Base-by-base conservation (phyloP, 2,888 invertebrate genomes). In the Ennomos erosarius region DNA sequence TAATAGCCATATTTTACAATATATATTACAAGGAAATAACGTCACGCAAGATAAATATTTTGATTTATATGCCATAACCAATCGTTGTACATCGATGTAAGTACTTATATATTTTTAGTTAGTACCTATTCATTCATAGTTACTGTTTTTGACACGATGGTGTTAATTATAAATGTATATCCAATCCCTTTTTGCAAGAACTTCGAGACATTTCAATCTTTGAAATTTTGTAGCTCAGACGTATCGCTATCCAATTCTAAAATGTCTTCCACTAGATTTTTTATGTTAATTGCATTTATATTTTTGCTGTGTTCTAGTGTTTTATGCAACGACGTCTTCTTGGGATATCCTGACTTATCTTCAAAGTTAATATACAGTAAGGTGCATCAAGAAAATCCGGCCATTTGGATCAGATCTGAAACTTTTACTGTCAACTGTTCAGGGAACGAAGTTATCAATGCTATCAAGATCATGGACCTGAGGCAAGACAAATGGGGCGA, bases 311-410 rank as follows among this genome's bases (percentile, higher is more conserved):
- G 55, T 33, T 0, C 52, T 6, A 34, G 12, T 33, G 62, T 51
- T 8, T 10, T 11, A 5, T 45, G 56, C 26, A 46, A 67, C 48
- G 78, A 80, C 52, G 53, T 78, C 13, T 70, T 68, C 4, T 47
- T 75, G 8, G 88, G 88, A 0, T 89, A 82, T 59, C 82, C 84
- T 0, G 88, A 87, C 65, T n/a, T 70, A 8, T 67, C 77, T 0
- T 82, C 89, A 0, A 85, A 81, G 59, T 58, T 88, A 51, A 84
- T 90, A 8, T 90, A 87, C 63, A 85, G 78, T 52, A 82, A 84
- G 65, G 81, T 88, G 1, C 85, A 88, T 52, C 84, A 89, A 68
- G 84, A 85, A 37, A 84, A 84, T 59, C 88, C 88, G 0, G 87
- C 88, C 0, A 62, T 85, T 45, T 89, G 88, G 88, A 67, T 81